Base-by-base conservation (phyloP, 2,113 vertebrate genomes). In the human (Homo sapiens) region DNA sequence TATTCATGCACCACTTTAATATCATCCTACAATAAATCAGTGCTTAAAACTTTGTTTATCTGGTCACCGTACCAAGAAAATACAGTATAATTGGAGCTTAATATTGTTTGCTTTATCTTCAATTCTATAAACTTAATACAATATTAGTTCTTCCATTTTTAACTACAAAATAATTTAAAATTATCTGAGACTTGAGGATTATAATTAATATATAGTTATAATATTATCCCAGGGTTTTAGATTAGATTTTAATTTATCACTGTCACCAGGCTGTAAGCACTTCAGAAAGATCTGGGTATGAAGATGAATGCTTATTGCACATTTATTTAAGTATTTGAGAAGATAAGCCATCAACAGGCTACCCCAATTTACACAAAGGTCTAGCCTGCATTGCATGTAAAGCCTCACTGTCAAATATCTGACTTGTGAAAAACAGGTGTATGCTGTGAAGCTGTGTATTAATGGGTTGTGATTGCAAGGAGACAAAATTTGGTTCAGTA, bases 21-120 rank as follows among this genome's bases (percentile, higher is more conserved):
- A 87, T 79, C 70, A 85, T 89, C 68, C 61, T 86, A 80, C 2
- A 78, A 75, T 95, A 93, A 96, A 89, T 96, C 68, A 90, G 43
- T 61, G 59, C 75, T 90, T 88, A 94, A 97, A 95, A 61, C 76
- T 84, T 97, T 92, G 72, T 95, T 97, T 94, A 73, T 94, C 78
- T 98, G 89, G 89, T 96, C 59, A 83, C 48, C 80, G 59, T 94
- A 89, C 48, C 78, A 92, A 92, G 87, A 95, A 97, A 97, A 89
- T 93, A 35, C 50, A 30, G 27, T 40, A 35, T 96, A 89, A 96
- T 97, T 92, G 78, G 61, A 55, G 82, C 68, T 89, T 94, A 96
- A 90, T 95, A 59, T 90, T 76, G 32, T 84, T 96, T 88, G 32
- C 78, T 94, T 94, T 55, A 80, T 94, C 79, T 96, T 96, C 22